Conservation (phyloP, 35 echinoderm and acorn worm genomes). For the Acanthaster planci region DNA sequence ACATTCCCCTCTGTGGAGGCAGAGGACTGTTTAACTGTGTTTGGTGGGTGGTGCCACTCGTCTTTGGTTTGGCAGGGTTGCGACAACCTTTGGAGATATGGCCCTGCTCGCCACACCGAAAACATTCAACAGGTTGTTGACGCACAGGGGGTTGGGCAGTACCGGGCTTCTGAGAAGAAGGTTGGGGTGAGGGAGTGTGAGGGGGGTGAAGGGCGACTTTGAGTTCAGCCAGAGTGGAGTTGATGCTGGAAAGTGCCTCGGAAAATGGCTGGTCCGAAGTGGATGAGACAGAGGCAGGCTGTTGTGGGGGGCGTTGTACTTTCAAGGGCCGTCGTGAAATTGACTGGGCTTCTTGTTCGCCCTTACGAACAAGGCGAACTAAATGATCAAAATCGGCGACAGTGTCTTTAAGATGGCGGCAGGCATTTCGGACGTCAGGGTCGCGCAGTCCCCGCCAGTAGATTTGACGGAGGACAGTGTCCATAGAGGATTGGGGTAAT, state of each 20-base stretch:
- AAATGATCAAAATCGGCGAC: not conserved
- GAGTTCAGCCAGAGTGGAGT: not conserved
- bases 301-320: too few relatives aligned
- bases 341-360: not conserved
- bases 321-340: not conserved
- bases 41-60: too few relatives aligned
- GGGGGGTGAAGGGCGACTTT: not conserved
- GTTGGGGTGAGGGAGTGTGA: too few relatives aligned
- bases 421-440: not conserved
- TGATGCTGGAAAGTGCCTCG: not conserved
- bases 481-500: not conserved
- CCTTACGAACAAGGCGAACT: not conserved
- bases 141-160: too few relatives aligned
- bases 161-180: too few relatives aligned
- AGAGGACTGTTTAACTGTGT: too few relatives aligned
- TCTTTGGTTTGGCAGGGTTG: too few relatives aligned
- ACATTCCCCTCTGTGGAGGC: too few relatives aligned
- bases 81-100: too few relatives aligned
- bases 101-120: too few relatives aligned
- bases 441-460: not conserved
- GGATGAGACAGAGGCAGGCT: not conserved
- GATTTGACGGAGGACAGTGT: not conserved
- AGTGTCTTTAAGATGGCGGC: not conserved
- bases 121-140: too few relatives aligned
- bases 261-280: not conserved